These are phyloP conservation scores for Saccostrea echinata DNA, from an alignment of 1,140 invertebrate genomes.

Conservation along the genomic window DNA sequence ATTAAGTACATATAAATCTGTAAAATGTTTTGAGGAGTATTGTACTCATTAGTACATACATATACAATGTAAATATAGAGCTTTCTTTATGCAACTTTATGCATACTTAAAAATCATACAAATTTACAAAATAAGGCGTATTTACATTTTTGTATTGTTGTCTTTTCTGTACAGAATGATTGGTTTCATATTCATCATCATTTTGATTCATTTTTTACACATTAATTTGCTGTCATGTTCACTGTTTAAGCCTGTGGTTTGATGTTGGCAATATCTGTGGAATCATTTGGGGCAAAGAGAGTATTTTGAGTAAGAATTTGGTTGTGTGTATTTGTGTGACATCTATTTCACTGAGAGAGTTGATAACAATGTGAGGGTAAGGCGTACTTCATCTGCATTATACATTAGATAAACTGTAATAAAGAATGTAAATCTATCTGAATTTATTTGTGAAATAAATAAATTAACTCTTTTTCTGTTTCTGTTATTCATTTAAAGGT, in stretches of 20 bases:
- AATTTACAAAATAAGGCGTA: too few relatives aligned
- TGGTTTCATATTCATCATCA: too few relatives aligned
- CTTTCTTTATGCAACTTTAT: too few relatives aligned
- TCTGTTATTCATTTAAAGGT: not conserved
- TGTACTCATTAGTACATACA: too few relatives aligned
- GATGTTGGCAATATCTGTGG: not conserved
- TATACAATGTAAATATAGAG: too few relatives aligned
- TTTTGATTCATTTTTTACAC: too few relatives aligned
- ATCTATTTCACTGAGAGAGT: not conserved
- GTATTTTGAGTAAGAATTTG: not conserved
- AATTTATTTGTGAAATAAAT: conserved; percentile 20
- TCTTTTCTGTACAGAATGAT: too few relatives aligned
- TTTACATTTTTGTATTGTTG: too few relatives aligned
- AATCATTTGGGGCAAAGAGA: not conserved
- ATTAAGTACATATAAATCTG: too few relatives aligned
- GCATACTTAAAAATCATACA: too few relatives aligned
- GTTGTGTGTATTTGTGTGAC: not conserved
- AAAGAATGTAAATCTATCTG: not conserved
- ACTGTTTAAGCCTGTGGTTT: not conserved
- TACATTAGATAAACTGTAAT: not conserved
- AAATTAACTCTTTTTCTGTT: not conserved
- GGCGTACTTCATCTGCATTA: not conserved
- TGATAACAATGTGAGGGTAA: not conserved
- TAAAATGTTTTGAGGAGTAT: too few relatives aligned
- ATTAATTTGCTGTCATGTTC: not conserved